These are phyloP conservation scores for Phalacrocorax pelagicus DNA, from an alignment of 2,113 vertebrate species.

Conservation along the genomic window DNA sequence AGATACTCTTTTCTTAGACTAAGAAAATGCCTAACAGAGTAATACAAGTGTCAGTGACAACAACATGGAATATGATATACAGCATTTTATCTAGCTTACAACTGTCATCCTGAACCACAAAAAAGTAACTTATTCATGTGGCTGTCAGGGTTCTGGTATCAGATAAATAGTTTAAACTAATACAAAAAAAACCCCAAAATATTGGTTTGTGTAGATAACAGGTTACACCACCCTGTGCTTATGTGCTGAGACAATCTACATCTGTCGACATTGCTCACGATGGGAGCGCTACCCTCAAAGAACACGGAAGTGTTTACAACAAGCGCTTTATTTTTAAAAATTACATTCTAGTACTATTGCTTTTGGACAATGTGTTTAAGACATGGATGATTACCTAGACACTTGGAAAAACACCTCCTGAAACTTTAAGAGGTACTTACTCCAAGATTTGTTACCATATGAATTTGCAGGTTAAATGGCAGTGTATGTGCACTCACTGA, in stretches of 20 bases:
- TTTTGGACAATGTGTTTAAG: not conserved
- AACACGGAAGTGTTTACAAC: not conserved
- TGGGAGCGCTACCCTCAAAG: accelerated
- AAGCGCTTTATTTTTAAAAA: not conserved
- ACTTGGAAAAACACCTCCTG: not conserved
- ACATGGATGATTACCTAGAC: not conserved
- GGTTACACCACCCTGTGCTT: not conserved
- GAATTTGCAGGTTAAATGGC: not conserved
- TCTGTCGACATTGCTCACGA: not conserved
- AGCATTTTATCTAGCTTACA: not conserved
- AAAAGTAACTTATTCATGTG: not conserved
- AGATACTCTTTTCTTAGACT: not conserved
- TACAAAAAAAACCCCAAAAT: not conserved
- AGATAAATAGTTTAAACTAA: not conserved
- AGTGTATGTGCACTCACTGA: not conserved
- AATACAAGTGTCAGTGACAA: not conserved
- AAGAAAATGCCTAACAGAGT: not conserved
- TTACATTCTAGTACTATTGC: accelerated
- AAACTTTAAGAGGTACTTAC: not conserved
- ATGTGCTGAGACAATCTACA: not conserved
- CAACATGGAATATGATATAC: not conserved
- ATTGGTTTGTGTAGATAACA: not conserved
- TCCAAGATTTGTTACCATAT: not conserved
- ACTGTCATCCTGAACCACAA: not conserved
- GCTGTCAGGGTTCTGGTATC: not conserved